Evolutionary conservation across 2,888 invertebrate species (phyloP).

Genomic region (Timandra comae): DNA sequence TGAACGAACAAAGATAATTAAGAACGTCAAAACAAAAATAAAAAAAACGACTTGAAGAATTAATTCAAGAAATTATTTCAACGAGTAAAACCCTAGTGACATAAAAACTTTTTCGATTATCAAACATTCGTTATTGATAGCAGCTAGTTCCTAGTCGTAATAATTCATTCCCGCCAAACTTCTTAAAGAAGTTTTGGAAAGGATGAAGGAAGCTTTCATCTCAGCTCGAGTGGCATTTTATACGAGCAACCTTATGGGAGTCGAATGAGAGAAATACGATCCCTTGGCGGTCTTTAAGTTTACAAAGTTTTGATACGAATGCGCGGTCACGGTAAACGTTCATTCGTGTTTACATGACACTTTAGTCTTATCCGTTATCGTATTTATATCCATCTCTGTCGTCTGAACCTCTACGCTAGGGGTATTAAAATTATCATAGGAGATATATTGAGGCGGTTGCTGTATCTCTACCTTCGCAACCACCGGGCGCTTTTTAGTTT

Average conservation of each 20-base stretch:
- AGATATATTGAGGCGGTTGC: conserved; percentile 87
- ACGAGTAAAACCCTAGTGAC: conserved; percentile 34
- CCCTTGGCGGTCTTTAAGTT: conserved; percentile 29
- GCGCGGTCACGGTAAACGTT: conserved; percentile 25
- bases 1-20: conserved; percentile 3
- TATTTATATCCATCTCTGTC: conserved; percentile 66
- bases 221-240: conserved; percentile 41
- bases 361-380: conserved; percentile 63
- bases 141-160: conserved; percentile 46
- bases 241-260: conserved; percentile 44
- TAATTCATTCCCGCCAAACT: conserved; percentile 60
- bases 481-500: conserved; percentile 88
- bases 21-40: conserved; percentile 2
- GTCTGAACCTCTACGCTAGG: conserved; percentile 58
- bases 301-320: conserved; percentile 22
- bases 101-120: conserved; percentile 58
- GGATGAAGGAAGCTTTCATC: conserved; percentile 45
- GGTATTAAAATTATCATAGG: conserved; percentile 77
- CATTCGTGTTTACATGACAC: conserved; percentile 43
- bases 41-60: conserved; percentile 6
- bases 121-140: conserved; percentile 60
- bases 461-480: conserved; percentile 83
- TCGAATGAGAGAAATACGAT: conserved; percentile 37
- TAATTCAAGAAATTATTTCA: conserved; percentile 17
- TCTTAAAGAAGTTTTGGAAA: conserved; percentile 43